Evolutionary conservation across 2,888 invertebrate species (phyloP).

Genomic region (Ormia ochracea): DNA sequence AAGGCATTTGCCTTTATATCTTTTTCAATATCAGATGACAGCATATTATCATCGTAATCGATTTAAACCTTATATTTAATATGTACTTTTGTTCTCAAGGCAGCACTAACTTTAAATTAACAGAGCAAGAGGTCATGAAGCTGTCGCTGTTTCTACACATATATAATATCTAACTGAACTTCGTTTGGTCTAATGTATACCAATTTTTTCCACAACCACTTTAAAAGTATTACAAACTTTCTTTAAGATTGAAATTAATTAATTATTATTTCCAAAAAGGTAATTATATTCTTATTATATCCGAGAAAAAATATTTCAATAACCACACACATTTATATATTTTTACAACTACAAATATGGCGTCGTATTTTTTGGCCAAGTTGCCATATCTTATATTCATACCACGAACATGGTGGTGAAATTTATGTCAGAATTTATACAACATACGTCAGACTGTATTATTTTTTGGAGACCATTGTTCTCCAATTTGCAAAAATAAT

Average conservation of each 20-base stretch:
- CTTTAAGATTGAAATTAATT: background rate
- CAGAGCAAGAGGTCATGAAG: background rate
- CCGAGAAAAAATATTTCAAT: conserved; percentile 9
- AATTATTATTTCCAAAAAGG: background rate
- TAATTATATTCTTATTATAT: background rate
- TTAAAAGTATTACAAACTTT: background rate
- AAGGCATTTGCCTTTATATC: conserved; percentile 51
- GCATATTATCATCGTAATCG: conserved; percentile 49
- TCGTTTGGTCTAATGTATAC: background rate
- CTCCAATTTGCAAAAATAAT: background rate
- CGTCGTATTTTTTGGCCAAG: conserved; percentile 46
- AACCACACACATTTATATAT: conserved; percentile 46
- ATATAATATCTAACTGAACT: conserved; percentile 11
- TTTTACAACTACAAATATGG: conserved; percentile 63
- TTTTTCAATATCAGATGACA: conserved; percentile 54
- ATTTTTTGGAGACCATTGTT: background rate
- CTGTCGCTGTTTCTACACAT: conserved; percentile 24
- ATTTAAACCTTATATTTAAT: background rate
- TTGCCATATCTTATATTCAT: conserved; percentile 47
- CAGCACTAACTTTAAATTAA: conserved; percentile 34
- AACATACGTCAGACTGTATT: background rate
- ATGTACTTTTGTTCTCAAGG: background rate
- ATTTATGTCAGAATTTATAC: background rate
- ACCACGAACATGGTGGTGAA: too few species aligned
- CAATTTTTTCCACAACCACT: background rate